phyloP scores from a whole-genome alignment of 2,113 vertebrate genomes.

The Pipra filicauda region DNA sequence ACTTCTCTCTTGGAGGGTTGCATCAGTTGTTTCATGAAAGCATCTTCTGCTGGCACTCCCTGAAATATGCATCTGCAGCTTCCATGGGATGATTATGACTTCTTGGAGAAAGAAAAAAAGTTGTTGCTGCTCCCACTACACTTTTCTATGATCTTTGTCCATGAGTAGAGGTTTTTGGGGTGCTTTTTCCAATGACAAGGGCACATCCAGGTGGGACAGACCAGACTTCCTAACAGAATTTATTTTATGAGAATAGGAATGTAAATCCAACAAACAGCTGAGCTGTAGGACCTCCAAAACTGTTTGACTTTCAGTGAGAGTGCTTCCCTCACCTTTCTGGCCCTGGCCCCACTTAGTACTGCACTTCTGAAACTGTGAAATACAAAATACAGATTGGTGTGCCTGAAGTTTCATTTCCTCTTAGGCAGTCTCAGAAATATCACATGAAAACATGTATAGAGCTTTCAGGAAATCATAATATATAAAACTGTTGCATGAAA shows the following conservation, averaged over 20 bases:
- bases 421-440: background rate
- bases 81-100: background rate
- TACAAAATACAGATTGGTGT: background rate
- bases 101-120: background rate
- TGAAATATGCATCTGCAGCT: background rate
- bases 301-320: background rate
- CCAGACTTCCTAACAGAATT: background rate
- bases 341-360: background rate
- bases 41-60: background rate
- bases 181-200: background rate
- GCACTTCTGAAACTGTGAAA: background rate
- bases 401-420: background rate
- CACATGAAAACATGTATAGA: fast-evolving
- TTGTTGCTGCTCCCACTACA: background rate
- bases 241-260: background rate
- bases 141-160: background rate
- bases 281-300: background rate
- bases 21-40: background rate
- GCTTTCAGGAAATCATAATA: background rate
- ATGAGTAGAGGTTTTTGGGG: background rate
- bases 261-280: background rate
- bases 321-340: background rate
- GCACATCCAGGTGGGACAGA: background rate
- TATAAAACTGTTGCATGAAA: background rate
- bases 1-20: background rate